A percentile compares a stretch with the other conserved stretches of the same genome.
Evolutionary conservation across 2,888 invertebrate genomes (phyloP).

Genomic region (Willowsia nigromaculata): DNA sequence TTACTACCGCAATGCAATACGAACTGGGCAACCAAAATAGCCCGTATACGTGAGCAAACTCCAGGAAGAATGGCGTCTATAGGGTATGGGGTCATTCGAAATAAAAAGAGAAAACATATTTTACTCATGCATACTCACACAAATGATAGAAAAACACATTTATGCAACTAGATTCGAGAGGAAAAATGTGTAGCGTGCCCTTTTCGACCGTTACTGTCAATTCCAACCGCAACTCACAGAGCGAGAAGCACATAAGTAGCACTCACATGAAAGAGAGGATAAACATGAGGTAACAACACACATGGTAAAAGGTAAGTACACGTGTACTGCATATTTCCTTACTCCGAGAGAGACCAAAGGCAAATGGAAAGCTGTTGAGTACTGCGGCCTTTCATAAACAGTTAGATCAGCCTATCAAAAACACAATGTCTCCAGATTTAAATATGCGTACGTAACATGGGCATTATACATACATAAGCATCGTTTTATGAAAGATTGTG

Average conservation of each 20-base stretch:
- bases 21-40: background rate
- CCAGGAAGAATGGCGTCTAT: conserved; percentile 22
- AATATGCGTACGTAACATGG: background rate
- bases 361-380: conserved; percentile 27
- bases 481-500: too few species aligned
- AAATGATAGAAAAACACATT: conserved; percentile 22
- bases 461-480: too few species aligned
- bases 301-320: background rate
- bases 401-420: too few species aligned
- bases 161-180: conserved; percentile 3
- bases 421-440: background rate
- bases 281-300: background rate
- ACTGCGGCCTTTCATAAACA: background rate
- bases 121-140: background rate
- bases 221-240: conserved; percentile 42
- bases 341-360: background rate
- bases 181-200: conserved; percentile 21
- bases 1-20: background rate
- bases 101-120: background rate
- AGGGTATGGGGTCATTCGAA: conserved; percentile 43
- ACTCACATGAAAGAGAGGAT: conserved; percentile 13
- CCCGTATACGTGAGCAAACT: background rate
- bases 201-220: conserved; percentile 53
- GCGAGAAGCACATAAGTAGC: background rate
- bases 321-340: background rate